Evolutionary conservation across 2,888 invertebrate genomes (phyloP).

Genomic region (Brenthis hecate): DNA sequence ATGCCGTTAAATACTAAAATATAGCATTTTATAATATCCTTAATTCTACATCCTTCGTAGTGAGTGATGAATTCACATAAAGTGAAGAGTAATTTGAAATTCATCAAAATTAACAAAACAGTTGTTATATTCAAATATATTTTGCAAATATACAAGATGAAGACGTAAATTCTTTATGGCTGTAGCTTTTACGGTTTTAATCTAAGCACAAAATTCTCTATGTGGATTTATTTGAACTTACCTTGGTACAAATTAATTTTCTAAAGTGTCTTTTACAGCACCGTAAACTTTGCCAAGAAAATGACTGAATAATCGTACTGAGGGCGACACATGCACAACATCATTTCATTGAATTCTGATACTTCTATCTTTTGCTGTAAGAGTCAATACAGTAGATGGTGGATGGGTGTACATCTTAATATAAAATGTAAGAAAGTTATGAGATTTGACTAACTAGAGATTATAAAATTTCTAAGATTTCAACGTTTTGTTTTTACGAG

Average conservation of each 20-base stretch:
- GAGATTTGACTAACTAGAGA: constrained; percentile 28
- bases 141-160: constrained; percentile 32
- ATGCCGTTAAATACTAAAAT: too few species aligned
- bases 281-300: constrained; percentile 43
- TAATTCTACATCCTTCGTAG: too few species aligned
- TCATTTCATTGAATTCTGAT: background rate
- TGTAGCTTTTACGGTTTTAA: constrained; percentile 63
- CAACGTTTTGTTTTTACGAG: constrained; percentile 13
- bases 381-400: background rate
- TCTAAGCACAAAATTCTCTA: constrained; percentile 56
- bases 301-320: constrained; percentile 39
- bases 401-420: constrained; percentile 23
- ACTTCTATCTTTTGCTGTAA: background rate
- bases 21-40: too few species aligned
- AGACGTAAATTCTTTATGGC: constrained; percentile 58
- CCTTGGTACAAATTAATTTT: constrained; percentile 59
- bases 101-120: constrained; percentile 6
- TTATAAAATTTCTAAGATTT: constrained; percentile 17
- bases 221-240: constrained; percentile 41
- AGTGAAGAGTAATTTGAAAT: background rate
- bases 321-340: constrained; percentile 22
- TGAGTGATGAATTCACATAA: background rate
- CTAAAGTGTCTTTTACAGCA: constrained; percentile 62
- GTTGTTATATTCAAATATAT: constrained; percentile 10
- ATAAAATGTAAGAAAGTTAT: constrained; percentile 28